phyloP scores from a whole-genome alignment of 2,888 invertebrate species.

The Dryobota labecula region DNA sequence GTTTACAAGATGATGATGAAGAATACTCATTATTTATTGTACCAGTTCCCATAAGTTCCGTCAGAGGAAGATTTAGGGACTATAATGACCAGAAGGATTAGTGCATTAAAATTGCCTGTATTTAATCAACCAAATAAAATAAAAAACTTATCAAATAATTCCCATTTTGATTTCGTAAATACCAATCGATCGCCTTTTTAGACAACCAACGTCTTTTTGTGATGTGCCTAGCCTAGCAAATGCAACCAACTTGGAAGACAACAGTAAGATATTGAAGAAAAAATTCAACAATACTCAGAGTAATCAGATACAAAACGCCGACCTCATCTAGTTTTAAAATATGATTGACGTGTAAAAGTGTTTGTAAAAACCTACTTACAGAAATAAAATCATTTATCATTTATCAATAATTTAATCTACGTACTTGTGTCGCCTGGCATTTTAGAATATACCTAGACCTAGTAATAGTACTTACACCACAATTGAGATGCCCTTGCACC shows the following conservation, averaged over 20 bases:
- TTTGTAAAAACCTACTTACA: too few species aligned
- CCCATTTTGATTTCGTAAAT: neutral
- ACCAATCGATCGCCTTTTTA: neutral
- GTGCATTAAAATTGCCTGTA: neutral
- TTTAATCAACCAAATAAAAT: too few species aligned
- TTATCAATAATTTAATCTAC: too few species aligned
- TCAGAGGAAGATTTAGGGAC: neutral
- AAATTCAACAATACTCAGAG: too few species aligned
- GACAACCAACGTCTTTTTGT: neutral
- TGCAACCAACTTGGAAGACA: neutral
- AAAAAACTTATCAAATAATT: neutral
- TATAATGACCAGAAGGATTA: neutral
- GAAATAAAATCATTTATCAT: too few species aligned
- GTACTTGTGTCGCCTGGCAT: neutral
- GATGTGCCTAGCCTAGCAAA: neutral
- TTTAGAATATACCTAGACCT: neutral
- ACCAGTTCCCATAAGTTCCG: neutral
- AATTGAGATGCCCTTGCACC: neutral
- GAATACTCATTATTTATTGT: neutral
- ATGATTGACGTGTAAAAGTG: too few species aligned
- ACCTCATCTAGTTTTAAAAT: too few species aligned
- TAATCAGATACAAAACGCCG: too few species aligned
- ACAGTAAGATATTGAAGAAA: neutral
- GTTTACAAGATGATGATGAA: slow-evolving; percentile 2
- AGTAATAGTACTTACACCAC: neutral